Evolutionary conservation across 2,113 vertebrate species (phyloP).

Genomic region (Symphodus melops): DNA sequence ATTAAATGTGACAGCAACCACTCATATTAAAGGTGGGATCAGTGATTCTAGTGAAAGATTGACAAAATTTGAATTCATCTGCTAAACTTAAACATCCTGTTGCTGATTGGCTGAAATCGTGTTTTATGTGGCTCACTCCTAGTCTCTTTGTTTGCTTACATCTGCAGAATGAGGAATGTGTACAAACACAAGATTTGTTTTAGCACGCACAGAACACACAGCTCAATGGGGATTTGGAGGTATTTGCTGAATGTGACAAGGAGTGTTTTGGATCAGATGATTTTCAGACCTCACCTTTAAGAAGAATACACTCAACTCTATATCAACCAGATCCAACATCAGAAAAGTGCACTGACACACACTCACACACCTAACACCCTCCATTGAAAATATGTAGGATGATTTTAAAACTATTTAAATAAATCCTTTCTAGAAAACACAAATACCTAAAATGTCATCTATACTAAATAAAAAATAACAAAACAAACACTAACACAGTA

Average conservation of each 20-base stretch:
- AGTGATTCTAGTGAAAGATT: no score
- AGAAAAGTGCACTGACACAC: neutral
- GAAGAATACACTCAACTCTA: neutral
- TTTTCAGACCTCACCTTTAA: no score
- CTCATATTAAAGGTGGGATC: no score
- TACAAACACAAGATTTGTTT: neutral
- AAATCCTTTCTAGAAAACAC: no score
- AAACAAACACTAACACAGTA: neutral
- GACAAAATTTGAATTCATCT: no score
- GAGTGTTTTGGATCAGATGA: neutral
- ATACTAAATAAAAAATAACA: neutral
- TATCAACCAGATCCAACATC: neutral
- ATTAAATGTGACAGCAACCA: neutral
- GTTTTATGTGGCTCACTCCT: neutral
- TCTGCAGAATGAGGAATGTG: neutral
- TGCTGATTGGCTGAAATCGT: neutral
- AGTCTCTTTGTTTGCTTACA: neutral
- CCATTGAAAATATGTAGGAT: no score
- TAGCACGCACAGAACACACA: neutral
- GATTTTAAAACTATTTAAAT: no score
- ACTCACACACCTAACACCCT: no score
- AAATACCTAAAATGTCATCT: no score
- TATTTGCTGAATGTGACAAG: neutral
- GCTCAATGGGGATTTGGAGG: neutral
- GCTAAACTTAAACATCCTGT: neutral